Evolutionary conservation across 2,797 vertebrate genomes (phyloP).

Genomic region (Aulostomus chinensis): DNA sequence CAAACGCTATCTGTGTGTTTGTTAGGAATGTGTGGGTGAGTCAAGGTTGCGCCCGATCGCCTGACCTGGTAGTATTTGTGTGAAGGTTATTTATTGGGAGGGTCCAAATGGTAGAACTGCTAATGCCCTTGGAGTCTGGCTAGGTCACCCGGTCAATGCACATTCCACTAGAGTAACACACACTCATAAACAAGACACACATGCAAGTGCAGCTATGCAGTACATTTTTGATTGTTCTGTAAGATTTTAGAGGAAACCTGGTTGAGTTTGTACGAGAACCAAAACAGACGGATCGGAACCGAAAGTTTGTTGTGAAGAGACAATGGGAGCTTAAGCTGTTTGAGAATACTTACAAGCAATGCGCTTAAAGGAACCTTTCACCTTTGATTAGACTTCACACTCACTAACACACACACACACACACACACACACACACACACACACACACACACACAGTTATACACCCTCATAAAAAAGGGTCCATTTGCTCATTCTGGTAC

Average conservation of each 20-base stretch:
- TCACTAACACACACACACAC: slow-evolving; percentile 1
- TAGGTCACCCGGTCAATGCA: slow-evolving; percentile 73
- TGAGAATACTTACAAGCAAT: slow-evolving; percentile 12
- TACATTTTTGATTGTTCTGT: no score
- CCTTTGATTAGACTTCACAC: slow-evolving; percentile 25
- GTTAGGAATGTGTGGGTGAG: slow-evolving; percentile 55
- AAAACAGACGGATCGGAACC: no score
- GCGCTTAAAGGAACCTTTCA: slow-evolving; percentile 36
- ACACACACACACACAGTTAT: slow-evolving; percentile 17
- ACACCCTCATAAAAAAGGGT: slow-evolving; percentile 68
- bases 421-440: slow-evolving; percentile 19
- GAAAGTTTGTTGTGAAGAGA: no score
- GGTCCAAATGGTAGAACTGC: slow-evolving; percentile 78
- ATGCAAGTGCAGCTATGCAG: no score
- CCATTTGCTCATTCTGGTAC: slow-evolving; percentile 60
- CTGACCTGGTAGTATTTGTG: slow-evolving; percentile 54
- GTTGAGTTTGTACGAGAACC: no score
- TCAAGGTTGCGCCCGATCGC: slow-evolving; percentile 47
- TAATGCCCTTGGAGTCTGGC: slow-evolving; percentile 80
- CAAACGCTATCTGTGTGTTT: slow-evolving; percentile 9
- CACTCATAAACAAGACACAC: slow-evolving; percentile 8
- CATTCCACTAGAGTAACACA: slow-evolving; percentile 66
- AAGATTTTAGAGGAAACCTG: no score
- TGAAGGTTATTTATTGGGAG: slow-evolving; percentile 79
- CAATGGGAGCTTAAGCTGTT: slow-evolving; percentile 1